Base-by-base conservation (phyloP, 2,888 invertebrate genomes). In the Cyrtodaria siliqua region DNA sequence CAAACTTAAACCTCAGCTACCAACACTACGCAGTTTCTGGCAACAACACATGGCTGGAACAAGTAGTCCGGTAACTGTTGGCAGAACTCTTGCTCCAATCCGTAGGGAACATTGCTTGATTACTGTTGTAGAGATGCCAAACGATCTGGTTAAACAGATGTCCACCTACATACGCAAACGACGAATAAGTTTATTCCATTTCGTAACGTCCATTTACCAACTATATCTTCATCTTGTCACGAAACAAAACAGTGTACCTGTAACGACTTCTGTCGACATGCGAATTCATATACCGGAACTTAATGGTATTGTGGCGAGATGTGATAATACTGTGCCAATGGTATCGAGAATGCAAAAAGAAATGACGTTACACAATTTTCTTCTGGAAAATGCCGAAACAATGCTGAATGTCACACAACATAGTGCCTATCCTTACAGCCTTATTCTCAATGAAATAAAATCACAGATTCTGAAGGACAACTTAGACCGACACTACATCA, bases 241-340 rank as follows among this genome's bases (percentile, higher is more conserved):
- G 23, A 20, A 29, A 6, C 20, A 40, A 29, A 18, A 12, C 4
- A 2, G 27, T 20, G 29, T 62, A 2, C 27, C 62, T 16, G 20
- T 62, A 6, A 50, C 27, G 1, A 50, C 62, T 4, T 38, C 50
- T 16, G 52, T 33, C 20, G 62, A 62, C 33, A 50, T 62, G 50
- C 49, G 62, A 40, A 38, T 27, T 14, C 62, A 62, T 50, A 50
- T 62, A 1, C 62, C 50, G 6, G 24, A 52, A 38, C n/a, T 62
- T 12, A 49, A 23, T 1, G 12, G 38, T n/a, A 23, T 50, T 9
- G 29, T 62, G 6, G 50, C 62, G 0, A 50, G 62, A 9, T 62
- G 62, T 26, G 33, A 24, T 1, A 62, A 62, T 40, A 24, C 47
- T 33, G 23, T 62, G 38, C 62, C 62, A 14, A 8, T 62, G 6